A percentile compares a stretch with the other conserved stretches of the same genome.
Conservation (phyloP, 2,888 invertebrate genomes). For the Melanchra persicariae region DNA sequence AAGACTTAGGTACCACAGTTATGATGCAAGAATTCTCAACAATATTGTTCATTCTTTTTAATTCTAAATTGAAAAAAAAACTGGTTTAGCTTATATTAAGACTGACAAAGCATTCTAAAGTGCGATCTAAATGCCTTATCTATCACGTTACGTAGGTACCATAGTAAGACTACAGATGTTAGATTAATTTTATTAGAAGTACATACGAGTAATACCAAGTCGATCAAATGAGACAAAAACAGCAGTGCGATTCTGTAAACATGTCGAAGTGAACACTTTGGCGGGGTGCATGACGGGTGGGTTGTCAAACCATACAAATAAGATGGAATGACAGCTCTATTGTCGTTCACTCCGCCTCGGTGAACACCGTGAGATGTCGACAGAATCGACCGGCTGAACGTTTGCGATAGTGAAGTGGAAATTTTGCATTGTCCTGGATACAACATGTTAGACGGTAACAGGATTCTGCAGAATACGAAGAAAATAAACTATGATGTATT, state of each 20-base stretch:
- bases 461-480: not conserved
- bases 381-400: too few species aligned
- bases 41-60: too few species aligned
- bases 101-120: not conserved
- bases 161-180: too few species aligned
- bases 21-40: not conserved
- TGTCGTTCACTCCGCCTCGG: too few species aligned
- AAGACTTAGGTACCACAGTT: not conserved
- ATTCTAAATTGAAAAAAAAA: too few species aligned
- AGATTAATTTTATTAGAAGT: not conserved
- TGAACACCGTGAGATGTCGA: too few species aligned
- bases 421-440: not conserved
- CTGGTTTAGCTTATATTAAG: not conserved
- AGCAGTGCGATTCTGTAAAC: too few species aligned
- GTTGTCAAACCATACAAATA: too few species aligned
- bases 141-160: too few species aligned
- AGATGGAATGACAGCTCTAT: too few species aligned
- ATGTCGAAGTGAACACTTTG: too few species aligned
- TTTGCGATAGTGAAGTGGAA: not conserved
- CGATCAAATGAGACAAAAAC: not conserved
- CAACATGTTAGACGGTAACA: not conserved
- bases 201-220: not conserved
- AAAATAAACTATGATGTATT: not conserved
- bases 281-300: too few species aligned
- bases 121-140: not conserved